phyloP scores from a whole-genome alignment of 2,797 vertebrate genomes.

The Peromyscus eremicus region DNA sequence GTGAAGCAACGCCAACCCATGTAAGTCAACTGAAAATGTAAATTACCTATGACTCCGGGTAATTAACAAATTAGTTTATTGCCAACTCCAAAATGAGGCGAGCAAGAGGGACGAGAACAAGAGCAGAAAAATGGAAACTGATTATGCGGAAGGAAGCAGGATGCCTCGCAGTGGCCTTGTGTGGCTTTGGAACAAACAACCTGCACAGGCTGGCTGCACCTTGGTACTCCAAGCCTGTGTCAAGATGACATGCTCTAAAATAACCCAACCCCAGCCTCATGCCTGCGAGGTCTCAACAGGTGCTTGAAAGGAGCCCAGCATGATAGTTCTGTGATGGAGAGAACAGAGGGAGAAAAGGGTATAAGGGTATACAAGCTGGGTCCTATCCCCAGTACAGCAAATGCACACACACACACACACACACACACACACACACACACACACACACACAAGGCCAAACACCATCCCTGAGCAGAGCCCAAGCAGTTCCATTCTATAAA shows the following conservation, averaged over 20 bases:
- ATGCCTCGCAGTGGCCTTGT: neutral
- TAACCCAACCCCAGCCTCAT: neutral
- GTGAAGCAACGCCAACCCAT: neutral
- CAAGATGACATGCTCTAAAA: neutral
- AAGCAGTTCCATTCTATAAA: neutral
- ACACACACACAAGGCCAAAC: neutral
- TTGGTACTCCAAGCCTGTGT: neutral
- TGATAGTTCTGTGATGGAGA: neutral
- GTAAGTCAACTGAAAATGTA: neutral
- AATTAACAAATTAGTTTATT: constrained; percentile 40
- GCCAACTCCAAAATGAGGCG: neutral
- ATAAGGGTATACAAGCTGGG: accelerated
- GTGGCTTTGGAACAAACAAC: neutral
- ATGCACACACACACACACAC: neutral
- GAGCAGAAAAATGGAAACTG: neutral
- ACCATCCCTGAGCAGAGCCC: neutral
- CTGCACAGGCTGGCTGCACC: neutral
- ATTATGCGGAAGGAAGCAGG: neutral
- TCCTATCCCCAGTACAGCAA: neutral
- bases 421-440: neutral
- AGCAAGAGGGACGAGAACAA: neutral
- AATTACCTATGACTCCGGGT: constrained; percentile 32
- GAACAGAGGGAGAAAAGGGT: neutral
- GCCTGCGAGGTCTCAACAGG: accelerated
- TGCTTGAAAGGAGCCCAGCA: neutral